These are phyloP conservation scores for Drosophila neonasuta DNA, from an alignment of 2,888 invertebrate genomes.

Conservation along the genomic window DNA sequence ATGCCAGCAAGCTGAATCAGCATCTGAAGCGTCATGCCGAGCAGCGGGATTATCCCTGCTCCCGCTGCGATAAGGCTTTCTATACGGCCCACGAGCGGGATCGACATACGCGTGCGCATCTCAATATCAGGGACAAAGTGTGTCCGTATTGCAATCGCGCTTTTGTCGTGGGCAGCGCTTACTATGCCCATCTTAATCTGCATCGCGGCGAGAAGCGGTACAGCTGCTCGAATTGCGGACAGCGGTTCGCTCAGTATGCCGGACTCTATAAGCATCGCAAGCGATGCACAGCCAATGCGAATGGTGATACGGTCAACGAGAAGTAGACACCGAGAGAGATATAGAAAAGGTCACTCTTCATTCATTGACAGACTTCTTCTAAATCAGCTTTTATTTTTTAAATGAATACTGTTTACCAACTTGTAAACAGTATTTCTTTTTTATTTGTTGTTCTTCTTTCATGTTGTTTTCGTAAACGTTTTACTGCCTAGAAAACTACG, in stretches of 20 bases:
- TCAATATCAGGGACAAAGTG: conserved; percentile 78
- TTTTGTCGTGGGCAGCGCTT: conserved; percentile 77
- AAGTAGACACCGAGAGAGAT: neutral
- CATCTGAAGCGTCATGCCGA: conserved; percentile 76
- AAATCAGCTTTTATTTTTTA: no score
- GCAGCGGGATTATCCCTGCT: conserved; percentile 73
- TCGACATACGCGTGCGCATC: conserved; percentile 74
- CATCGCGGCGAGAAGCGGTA: conserved; percentile 78
- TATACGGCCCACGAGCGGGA: conserved; percentile 78
- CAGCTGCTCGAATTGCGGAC: conserved; percentile 66
- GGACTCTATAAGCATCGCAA: conserved; percentile 79
- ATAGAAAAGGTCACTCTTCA: no score
- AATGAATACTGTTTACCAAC: no score
- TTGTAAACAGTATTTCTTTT: no score
- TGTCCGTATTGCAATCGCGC: conserved; percentile 77
- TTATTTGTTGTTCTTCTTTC: neutral
- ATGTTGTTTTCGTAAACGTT: neutral
- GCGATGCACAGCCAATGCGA: conserved; percentile 39
- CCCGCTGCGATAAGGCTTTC: conserved; percentile 76
- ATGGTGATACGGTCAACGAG: neutral
- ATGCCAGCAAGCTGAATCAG: conserved; percentile 79
- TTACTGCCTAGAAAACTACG: neutral
- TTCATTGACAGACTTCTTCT: no score
- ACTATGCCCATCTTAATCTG: conserved; percentile 79
- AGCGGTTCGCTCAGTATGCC: conserved; percentile 78